Conservation (phyloP, 2,888 invertebrate species). For the Malthinus flaveolus region DNA sequence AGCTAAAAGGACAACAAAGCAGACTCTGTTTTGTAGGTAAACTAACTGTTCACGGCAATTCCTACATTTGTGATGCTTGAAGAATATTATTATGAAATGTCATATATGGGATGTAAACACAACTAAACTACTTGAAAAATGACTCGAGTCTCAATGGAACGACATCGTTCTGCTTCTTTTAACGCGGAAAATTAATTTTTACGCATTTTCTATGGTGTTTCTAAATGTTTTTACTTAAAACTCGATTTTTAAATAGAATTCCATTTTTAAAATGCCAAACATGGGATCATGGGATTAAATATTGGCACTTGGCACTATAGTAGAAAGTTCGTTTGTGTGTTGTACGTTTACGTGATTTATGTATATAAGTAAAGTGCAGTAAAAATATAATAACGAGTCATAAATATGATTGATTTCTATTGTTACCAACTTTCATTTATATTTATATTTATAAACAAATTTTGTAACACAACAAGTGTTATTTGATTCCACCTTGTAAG, state of each 20-base stretch:
- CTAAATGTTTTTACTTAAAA: too few relatives aligned
- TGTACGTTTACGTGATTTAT: too few relatives aligned
- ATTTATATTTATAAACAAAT: slow-evolving; percentile 5
- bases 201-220: neutral
- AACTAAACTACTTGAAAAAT: neutral
- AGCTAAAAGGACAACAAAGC: slow-evolving; percentile 4
- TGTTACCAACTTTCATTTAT: slow-evolving; percentile 5
- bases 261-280: too few relatives aligned
- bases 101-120: neutral
- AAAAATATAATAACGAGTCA: neutral
- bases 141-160: neutral
- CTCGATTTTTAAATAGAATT: too few relatives aligned
- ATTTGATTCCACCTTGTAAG: slow-evolving; percentile 5
- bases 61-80: slow-evolving; percentile 1
- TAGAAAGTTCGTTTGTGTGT: too few relatives aligned
- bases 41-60: slow-evolving; percentile 5
- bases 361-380: too few relatives aligned
- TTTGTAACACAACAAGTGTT: slow-evolving; percentile 6
- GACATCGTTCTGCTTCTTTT: slow-evolving; percentile 1
- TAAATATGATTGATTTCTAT: slow-evolving; percentile 5
- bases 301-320: too few relatives aligned
- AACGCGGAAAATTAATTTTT: neutral
- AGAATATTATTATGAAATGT: slow-evolving; percentile 2
- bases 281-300: too few relatives aligned
- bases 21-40: neutral